A percentile compares a stretch with the other conserved stretches of the same genome.
Conservation (phyloP, 2,888 invertebrate genomes). For the Schizaphis graminum region DNA sequence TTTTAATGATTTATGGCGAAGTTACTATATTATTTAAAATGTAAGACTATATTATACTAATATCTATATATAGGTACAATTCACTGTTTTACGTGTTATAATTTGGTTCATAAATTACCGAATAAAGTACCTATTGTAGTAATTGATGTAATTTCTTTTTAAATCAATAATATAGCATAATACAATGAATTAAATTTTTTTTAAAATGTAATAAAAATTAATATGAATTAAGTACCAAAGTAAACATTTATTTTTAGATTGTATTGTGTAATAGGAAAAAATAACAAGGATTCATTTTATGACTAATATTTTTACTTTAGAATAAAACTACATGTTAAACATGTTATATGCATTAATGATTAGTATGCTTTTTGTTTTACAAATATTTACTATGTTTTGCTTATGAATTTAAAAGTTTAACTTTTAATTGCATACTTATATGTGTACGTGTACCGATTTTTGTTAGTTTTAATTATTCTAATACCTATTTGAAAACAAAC, state of each 20-base stretch:
- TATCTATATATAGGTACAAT: background rate
- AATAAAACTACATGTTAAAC: background rate
- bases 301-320: background rate
- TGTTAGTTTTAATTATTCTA: background rate
- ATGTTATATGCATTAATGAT: background rate
- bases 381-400: background rate
- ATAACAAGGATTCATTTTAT: background rate
- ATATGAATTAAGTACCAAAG: background rate
- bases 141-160: background rate
- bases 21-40: background rate
- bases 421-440: background rate
- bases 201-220: background rate
- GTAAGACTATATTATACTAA: background rate
- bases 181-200: background rate
- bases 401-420: background rate
- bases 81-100: background rate
- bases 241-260: background rate
- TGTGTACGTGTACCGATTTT: background rate
- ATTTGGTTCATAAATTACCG: background rate
- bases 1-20: background rate
- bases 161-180: background rate
- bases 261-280: background rate
- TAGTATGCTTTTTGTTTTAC: background rate
- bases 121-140: background rate
- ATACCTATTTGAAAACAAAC: background rate